Evolutionary conservation across 2,888 invertebrate species (phyloP).

Genomic region (Leucozona laternaria): DNA sequence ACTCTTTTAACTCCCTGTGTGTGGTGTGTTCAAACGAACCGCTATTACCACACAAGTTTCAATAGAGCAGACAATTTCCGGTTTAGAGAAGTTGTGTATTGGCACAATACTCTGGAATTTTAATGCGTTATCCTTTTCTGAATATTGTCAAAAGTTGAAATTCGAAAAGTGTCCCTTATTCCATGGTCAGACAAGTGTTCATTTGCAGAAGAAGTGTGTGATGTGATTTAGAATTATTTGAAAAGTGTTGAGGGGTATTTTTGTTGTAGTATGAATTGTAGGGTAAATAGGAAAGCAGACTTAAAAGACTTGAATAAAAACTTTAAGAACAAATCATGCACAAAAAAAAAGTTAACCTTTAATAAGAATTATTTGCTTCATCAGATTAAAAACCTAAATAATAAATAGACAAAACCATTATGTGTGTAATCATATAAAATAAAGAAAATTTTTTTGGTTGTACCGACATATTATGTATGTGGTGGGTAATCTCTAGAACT

Average conservation of each 20-base stretch:
- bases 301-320: neutral
- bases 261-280: neutral
- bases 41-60: constrained; percentile 52
- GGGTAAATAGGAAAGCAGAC: neutral
- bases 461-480: too few relatives aligned
- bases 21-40: constrained; percentile 34
- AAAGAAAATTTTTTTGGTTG: too few relatives aligned
- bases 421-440: too few relatives aligned
- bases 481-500: too few relatives aligned
- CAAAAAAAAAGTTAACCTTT: too few relatives aligned
- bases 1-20: constrained; percentile 14
- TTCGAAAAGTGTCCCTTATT: constrained; percentile 23
- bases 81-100: constrained; percentile 51
- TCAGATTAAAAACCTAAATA: too few relatives aligned
- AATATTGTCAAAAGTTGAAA: constrained; percentile 26
- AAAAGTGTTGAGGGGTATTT: neutral
- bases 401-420: too few relatives aligned
- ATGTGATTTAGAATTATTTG: constrained; percentile 17
- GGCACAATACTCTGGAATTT: constrained; percentile 39
- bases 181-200: constrained; percentile 34
- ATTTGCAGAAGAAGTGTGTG: constrained; percentile 33
- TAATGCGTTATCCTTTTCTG: constrained; percentile 42
- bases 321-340: too few relatives aligned
- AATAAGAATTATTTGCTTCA: too few relatives aligned
- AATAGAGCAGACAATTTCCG: constrained; percentile 59